Base-by-base conservation (phyloP, 1,140 invertebrate genomes). In the Mesaphorura yosii region DNA sequence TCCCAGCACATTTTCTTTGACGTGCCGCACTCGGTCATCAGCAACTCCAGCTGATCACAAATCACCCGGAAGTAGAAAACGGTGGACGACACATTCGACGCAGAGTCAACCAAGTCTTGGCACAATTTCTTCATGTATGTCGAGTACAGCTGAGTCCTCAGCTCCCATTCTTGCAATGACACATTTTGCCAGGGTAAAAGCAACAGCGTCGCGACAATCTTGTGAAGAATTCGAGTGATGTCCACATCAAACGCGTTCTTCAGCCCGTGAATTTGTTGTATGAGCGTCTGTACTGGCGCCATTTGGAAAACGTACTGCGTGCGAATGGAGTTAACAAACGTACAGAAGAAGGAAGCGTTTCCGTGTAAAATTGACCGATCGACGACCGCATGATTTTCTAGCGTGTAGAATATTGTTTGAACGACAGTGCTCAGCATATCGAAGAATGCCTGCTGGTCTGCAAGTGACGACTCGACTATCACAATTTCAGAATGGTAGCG, bases 161-260 rank as follows among this genome's bases (percentile, higher is more conserved):
- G n/a, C 28, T 72, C 71, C 74, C 73, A 76, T 47, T 72, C 64
- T 53, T 76, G 75, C 17, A 74, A 66, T 17, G 71, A 51, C 27
- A 71, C 57, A 55, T 68, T 70, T 12, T 72, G 69, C 71, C 74
- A 76, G 0, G 75, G 73, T 20, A 78, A 64, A 22, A 78, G 63
- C n/a, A 79, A 63, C 49, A 79, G 73, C 50, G 76, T 71, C 41
- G 78, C 73, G 34, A 80, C 67, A 2, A 75, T 70, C 45, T 75
- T 66, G 51, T 73, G 72, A 6, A 78, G 57, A 40, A 78, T 65
- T 34, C 73, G 63, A 58, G 74, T 60, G 65, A 74, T 72, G 65
- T 75, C 63, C 6, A 56, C 42, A 14, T 53, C 49, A 23, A 57
- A 20, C 15, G 60, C 48, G 1, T 31, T 34, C 12, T 45, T 29